Base-by-base conservation (phyloP, 1,140 invertebrate genomes). In the Pogonus chalceus region DNA sequence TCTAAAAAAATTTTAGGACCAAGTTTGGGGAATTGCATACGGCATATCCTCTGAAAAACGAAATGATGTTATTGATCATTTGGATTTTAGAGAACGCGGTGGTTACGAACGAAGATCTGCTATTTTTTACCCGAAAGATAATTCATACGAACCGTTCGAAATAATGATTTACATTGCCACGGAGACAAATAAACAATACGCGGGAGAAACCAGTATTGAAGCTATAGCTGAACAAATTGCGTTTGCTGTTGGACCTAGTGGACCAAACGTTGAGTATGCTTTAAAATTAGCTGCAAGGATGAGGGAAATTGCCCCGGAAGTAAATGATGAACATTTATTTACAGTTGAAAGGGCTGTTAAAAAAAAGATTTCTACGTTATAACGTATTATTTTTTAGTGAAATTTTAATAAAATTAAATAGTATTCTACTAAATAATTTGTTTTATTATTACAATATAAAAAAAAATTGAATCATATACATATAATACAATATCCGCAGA, bases 11-110 rank as follows among this genome's bases (percentile, higher is more conserved):
- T 31, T 31, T 14, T 31, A 63, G 57, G 80, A 78, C 37, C 64
- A 71, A 63, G 92, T 96, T 0, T 96, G 90, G 83, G 94, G 93
- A 35, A 75, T 95, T 14, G 92, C 92, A 0, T 97, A 95, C 70
- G 82, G 88, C 72, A 92, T 97, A 63, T 75, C 77, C 1, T 62
- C 73, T 0, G 67, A 80, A 24, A 79, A 94, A 56, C 77, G 81
- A 59, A 76, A 83, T 9, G 63, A 74, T 58, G 91, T 96, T 0
- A 75, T 84, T 2, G 74, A 82, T 37, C 87, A 96, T 67, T 74
- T 96, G 53, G 92, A 96, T 66, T 85, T 82, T 62, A 73, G 94
- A 65, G 94, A 96, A 74, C 92, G 91, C 64, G 88, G 85, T 69
- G 90, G 90, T n/a, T 94, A 93, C 65, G 73, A 79, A 43, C 80